These are phyloP conservation scores for Chlorospingus flavigularis DNA, from an alignment of 2,797 vertebrate genomes.

Conservation along the genomic window DNA sequence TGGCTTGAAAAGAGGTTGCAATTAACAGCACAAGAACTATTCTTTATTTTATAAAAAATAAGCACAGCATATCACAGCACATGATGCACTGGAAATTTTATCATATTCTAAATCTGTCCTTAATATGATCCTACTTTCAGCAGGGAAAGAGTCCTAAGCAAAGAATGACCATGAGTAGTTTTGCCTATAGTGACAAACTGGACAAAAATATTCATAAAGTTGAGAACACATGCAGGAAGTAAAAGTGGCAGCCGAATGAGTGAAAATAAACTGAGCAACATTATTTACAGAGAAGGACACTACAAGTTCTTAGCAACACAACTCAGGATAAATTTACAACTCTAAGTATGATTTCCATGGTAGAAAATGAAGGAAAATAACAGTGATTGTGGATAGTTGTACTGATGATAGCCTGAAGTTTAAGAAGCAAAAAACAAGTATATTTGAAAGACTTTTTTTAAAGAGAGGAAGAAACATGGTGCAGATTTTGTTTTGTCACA, in stretches of 20 bases:
- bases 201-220: background rate
- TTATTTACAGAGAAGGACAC: background rate
- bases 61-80: background rate
- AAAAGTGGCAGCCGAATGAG: background rate
- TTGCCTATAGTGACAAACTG: background rate
- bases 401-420: background rate
- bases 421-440: background rate
- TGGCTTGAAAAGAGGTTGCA: background rate
- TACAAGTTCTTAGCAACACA: background rate
- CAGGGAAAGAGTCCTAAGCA: background rate
- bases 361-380: background rate
- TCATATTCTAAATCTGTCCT: background rate
- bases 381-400: background rate
- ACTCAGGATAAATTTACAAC: background rate
- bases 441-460: background rate
- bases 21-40: background rate
- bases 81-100: background rate
- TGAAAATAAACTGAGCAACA: background rate
- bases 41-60: background rate
- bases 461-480: background rate
- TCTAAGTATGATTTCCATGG: background rate
- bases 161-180: background rate
- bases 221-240: background rate
- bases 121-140: background rate
- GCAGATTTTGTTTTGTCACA: background rate